Evolutionary conservation across 1,140 invertebrate species (phyloP).

Genomic region (Camponotus vicinus): DNA sequence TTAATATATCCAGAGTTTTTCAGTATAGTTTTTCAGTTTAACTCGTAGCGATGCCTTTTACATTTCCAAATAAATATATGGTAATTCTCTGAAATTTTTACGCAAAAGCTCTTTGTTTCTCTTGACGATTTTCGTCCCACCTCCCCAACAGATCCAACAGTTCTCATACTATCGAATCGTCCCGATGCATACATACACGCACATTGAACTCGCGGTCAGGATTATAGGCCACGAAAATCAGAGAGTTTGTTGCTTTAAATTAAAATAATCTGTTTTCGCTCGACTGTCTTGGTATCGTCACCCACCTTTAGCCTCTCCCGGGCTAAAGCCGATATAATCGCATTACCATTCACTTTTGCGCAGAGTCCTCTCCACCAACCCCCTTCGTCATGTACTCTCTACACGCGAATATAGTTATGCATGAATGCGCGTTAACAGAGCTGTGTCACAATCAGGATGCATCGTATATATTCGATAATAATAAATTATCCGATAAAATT

Average conservation of each 20-base stretch:
- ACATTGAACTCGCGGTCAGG: conserved; percentile 56
- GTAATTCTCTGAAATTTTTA: not conserved
- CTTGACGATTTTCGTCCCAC: not conserved
- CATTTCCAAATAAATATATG: not conserved
- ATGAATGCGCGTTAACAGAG: conserved; percentile 11
- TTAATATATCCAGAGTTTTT: conserved; percentile 28
- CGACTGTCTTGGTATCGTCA: conserved; percentile 59
- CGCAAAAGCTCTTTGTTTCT: not conserved
- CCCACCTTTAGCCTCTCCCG: not conserved
- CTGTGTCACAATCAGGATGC: conserved; percentile 14
- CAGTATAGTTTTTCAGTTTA: conserved; percentile 35
- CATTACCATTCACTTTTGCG: conserved; percentile 74
- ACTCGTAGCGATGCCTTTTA: conserved; percentile 10
- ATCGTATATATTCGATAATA: conserved; percentile 18
- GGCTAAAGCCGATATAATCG: conserved; percentile 77
- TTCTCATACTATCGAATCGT: conserved; percentile 16
- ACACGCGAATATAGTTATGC: not conserved
- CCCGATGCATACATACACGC: conserved; percentile 26
- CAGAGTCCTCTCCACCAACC: not conserved
- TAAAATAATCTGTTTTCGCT: conserved; percentile 76
- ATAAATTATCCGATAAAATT: conserved; percentile 67
- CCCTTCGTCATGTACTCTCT: conserved; percentile 3
- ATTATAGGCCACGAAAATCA: conserved; percentile 65
- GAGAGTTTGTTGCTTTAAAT: conserved; percentile 77
- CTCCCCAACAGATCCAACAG: not conserved